Base-by-base conservation (phyloP, 37 sponge, comb jelly and placozoan species). In the Diacarnus erythraeanus region DNA sequence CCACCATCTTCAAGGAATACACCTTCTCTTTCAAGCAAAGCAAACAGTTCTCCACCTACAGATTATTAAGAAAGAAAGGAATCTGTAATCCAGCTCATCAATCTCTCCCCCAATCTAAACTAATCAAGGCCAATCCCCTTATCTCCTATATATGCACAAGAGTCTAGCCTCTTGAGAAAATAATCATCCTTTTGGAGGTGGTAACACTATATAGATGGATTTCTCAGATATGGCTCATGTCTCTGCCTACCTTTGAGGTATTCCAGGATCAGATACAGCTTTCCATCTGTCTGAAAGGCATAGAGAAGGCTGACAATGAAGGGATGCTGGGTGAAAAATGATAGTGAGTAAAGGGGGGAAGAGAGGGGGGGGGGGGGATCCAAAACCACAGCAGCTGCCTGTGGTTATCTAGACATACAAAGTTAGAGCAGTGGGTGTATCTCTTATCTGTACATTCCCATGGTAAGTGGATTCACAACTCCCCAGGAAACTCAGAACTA, bases 201-300 rank as follows among this genome's bases (percentile, higher is more conserved):
- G n/a, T n/a, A n/a, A n/a, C n/a, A n/a, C n/a, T n/a, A n/a, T n/a
- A n/a, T n/a, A n/a, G n/a, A n/a, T n/a, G n/a, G n/a, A n/a, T n/a
- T n/a, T n/a, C n/a, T n/a, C n/a, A n/a, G n/a, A n/a, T n/a, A n/a
- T n/a, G n/a, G n/a, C n/a, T n/a, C n/a, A n/a, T n/a, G n/a, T n/a
- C n/a, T n/a, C n/a, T n/a, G n/a, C n/a, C n/a, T n/a, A 96, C 96
- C 97, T 76, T 92, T 93, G 34, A 98, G 84, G 61, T 98, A 98
- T 58, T 98, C 94, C 83, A 98, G 67, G 9, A 98, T 98, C 17
- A 98, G 86, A 58, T 98, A 98, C n/a, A 98, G 92, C 60, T 98
- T 98, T 17, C 90, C 93, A 71, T 93, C 82, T 43, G 94, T 98
- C 64, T 98, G 98, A 47, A 98, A 98, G 23, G 98, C 98, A 71